phyloP scores from a whole-genome alignment of 2,797 vertebrate species.

The Vireo griseus region DNA sequence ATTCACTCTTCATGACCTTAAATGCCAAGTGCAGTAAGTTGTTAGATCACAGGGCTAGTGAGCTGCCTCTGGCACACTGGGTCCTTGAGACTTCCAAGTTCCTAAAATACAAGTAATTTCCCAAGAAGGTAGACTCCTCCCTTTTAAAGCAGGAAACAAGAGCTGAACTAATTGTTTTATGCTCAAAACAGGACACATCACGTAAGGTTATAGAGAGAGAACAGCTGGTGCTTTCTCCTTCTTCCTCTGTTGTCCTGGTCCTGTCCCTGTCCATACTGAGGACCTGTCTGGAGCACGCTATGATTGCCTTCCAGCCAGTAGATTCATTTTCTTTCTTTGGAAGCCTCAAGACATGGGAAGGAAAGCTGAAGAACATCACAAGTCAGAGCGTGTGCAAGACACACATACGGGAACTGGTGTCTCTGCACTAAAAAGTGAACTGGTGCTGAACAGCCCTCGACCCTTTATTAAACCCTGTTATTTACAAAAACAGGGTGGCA shows the following conservation, averaged over 20 bases:
- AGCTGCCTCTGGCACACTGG: neutral
- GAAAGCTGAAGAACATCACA: neutral
- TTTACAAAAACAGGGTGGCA: neutral
- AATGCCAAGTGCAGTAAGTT: neutral
- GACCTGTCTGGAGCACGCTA: neutral
- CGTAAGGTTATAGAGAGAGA: neutral
- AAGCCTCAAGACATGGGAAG: neutral
- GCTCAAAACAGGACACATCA: neutral
- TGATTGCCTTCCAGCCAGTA: neutral
- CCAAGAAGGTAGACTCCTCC: neutral
- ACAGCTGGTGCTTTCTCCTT: neutral
- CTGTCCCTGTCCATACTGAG: neutral
- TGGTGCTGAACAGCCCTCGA: neutral
- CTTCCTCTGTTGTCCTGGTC: fast-evolving
- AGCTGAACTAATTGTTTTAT: neutral
- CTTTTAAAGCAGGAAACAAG: neutral
- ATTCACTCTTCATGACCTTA: neutral
- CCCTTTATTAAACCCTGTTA: neutral
- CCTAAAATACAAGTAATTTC: neutral
- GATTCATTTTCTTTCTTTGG: neutral
- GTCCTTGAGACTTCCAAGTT: neutral
- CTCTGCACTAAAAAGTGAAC: neutral
- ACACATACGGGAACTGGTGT: neutral
- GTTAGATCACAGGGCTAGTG: neutral
- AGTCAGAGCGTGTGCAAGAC: neutral